Percentiles rank a stretch among this genome's conserved stretches.
These are phyloP conservation scores for Centropristis striata DNA, from an alignment of 2,113 vertebrate species.

Conservation along the genomic window DNA sequence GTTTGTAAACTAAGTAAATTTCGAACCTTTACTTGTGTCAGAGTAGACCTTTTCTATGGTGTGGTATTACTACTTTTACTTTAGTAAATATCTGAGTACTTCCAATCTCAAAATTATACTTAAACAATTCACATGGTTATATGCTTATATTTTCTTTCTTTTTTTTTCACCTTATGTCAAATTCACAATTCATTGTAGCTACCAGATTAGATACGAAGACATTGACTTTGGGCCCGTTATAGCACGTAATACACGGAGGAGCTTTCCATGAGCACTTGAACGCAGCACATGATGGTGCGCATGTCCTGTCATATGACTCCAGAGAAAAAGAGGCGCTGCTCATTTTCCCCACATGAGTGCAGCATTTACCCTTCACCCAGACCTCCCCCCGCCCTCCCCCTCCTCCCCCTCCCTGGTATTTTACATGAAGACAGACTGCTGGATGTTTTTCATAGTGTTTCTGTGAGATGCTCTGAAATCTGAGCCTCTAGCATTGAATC, in stretches of 20 bases:
- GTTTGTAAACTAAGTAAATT: too few species aligned
- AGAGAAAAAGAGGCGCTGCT: conserved; percentile 61
- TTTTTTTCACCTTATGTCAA: too few species aligned
- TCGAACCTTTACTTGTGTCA: too few species aligned
- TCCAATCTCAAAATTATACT: too few species aligned
- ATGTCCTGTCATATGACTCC: conserved; percentile 74
- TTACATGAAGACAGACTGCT: conserved; percentile 59
- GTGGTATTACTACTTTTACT: too few species aligned
- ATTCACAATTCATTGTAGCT: too few species aligned
- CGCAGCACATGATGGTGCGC: conserved; percentile 49
- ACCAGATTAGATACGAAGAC: too few species aligned
- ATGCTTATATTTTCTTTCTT: too few species aligned
- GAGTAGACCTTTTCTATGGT: too few species aligned
- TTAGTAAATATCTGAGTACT: too few species aligned
- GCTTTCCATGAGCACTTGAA: conserved; percentile 26
- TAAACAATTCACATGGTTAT: too few species aligned
- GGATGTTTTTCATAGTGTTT: conserved; percentile 67
- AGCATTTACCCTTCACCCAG: conserved; percentile 80
- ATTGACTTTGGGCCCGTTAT: too few species aligned
- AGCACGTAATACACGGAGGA: neutral
- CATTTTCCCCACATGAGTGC: conserved; percentile 80
- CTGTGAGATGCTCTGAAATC: conserved; percentile 69
- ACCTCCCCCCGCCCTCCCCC: conserved; percentile 29
- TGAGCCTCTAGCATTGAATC: conserved; percentile 69
- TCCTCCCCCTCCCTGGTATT: conserved; percentile 25